Evolutionary conservation across 2,888 invertebrate species (phyloP), one percentile per base, ranked within the genome.

Genomic region (Pammene aurita): DNA sequence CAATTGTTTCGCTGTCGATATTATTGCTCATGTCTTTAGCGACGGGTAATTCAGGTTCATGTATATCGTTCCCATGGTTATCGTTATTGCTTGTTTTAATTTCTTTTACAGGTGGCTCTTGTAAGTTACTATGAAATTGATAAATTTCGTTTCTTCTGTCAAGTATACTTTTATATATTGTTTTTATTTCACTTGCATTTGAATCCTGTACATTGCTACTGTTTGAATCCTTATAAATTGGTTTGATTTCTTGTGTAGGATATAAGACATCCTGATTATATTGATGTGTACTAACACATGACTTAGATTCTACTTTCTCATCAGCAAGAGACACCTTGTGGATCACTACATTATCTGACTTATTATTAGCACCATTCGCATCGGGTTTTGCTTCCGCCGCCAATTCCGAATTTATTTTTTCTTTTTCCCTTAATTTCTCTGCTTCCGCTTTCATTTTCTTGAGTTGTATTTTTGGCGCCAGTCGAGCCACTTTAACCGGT

Each of bases 371-470:
- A 69, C 69, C 57, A 52, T 66, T 67, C 13, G 57, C 42, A 46
- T 58, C 46, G 16, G 56, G 55, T 48, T 65, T 70, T 42, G 76
- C 76, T 48, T 72, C 74, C 65, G 67, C 73, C 60, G 72, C 70
- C 63, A 79, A 76, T 66, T 76, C 73, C 56, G 50, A 26, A 52
- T 50, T 64, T 26, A 34, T 52, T 56, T 70, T 80, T 62, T 79
- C 88, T 72, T 79, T 86, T 77, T 88, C 89, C 26, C 85, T 81
- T 67, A 87, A 74, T 67, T 89, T 89, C 16, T 87, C 87, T 41
- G 88, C 88, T 80, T 91, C 90, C 5, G 92, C 92, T 79, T 93
- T 93, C 89, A 93, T 89, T 84, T 87, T 92, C 75, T 93, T 93
- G 0, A 93, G 79, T 76, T 92, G 92, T 77, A 93, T 93, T 85